Conservation (phyloP, 2,113 vertebrate genomes). For the Ailurus styani region DNA sequence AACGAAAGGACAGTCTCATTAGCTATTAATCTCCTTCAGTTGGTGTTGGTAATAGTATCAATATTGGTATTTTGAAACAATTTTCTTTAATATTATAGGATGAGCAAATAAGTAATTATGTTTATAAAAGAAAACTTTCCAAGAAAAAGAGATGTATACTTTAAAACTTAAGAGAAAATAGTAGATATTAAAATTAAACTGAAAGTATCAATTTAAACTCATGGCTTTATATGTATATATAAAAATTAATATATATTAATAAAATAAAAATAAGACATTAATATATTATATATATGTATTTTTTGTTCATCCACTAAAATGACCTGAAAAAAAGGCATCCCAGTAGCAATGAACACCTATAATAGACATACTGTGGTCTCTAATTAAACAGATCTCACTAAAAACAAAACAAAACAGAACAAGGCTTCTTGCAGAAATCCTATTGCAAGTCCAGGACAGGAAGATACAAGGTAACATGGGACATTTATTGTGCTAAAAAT, state of each 20-base stretch:
- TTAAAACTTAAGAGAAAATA: not conserved
- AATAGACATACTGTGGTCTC: not conserved
- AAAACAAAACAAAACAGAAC: not conserved
- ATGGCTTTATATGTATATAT: not conserved
- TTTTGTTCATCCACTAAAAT: not conserved
- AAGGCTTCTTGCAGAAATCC: not conserved
- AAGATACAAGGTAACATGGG: not conserved
- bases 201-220: constrained; percentile 30
- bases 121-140: constrained; percentile 36
- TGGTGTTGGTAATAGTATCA: not conserved
- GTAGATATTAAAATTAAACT: not conserved
- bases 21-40: not conserved
- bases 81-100: not conserved
- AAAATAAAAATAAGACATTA: not conserved
- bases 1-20: not conserved
- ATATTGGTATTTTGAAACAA: not conserved
- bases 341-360: not conserved
- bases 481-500: not conserved
- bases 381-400: not conserved
- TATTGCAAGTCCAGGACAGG: not conserved
- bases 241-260: not conserved
- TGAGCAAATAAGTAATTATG: constrained; percentile 25
- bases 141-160: not conserved
- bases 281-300: not conserved
- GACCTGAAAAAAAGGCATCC: not conserved